phyloP scores from a whole-genome alignment of 2,888 invertebrate genomes.

The Cryptophagus acutangulus region DNA sequence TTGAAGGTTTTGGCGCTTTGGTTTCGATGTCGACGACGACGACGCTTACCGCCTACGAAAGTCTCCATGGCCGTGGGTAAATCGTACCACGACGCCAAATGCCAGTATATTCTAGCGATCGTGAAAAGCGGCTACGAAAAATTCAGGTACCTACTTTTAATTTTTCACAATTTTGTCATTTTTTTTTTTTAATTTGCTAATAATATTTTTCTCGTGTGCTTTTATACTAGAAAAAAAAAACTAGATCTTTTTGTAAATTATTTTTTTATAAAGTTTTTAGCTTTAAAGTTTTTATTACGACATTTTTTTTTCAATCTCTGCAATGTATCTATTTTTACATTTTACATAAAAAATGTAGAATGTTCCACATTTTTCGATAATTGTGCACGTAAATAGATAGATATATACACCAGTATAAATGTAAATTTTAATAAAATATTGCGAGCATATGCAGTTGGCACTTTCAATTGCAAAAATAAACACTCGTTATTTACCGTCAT shows the following conservation, averaged over 20 bases:
- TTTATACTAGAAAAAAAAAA: too few species aligned
- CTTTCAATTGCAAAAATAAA: too few species aligned
- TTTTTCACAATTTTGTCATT: slow-evolving; percentile 11
- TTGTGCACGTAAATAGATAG: too few species aligned
- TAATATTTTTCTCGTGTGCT: too few species aligned
- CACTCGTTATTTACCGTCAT: too few species aligned
- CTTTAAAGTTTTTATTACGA: not conserved
- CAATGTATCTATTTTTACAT: not conserved
- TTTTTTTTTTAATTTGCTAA: too few species aligned
- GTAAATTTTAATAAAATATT: too few species aligned
- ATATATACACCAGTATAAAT: too few species aligned
- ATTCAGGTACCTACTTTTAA: slow-evolving; percentile 26
- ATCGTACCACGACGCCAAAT: slow-evolving; percentile 2
- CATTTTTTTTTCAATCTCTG: not conserved
- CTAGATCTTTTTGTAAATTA: too few species aligned
- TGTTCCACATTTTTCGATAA: not conserved
- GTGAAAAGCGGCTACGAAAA: slow-evolving; percentile 38
- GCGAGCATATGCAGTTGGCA: too few species aligned
- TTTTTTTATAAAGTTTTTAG: not conserved
- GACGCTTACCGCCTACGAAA: slow-evolving; percentile 10
- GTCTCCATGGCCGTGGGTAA: not conserved
- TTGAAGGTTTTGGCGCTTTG: slow-evolving; percentile 13
- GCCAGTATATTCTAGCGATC: slow-evolving; percentile 38
- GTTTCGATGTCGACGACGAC: slow-evolving; percentile 12
- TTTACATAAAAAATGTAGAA: not conserved